These are phyloP conservation scores for Erinaceus europaeus DNA, from an alignment of 2,113 vertebrate genomes.

Conservation along the genomic window DNA sequence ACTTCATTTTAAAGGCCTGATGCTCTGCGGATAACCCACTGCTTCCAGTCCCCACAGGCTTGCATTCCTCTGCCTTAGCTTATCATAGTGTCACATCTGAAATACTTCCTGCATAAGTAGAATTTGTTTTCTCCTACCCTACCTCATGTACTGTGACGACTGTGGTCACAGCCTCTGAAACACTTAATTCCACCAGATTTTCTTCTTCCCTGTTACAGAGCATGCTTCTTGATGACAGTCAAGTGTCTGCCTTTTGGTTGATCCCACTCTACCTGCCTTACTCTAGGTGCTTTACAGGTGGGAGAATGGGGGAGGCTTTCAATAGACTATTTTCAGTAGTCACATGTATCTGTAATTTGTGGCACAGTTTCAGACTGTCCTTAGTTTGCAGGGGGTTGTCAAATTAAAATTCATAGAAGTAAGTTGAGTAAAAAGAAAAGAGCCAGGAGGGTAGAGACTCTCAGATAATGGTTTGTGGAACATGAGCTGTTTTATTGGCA, in stretches of 20 bases:
- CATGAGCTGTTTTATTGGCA: neutral
- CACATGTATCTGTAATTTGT: neutral
- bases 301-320: neutral
- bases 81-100: neutral
- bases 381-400: neutral
- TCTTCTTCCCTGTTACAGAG: neutral
- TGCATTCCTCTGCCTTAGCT: neutral
- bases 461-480: neutral
- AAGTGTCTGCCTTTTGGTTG: neutral
- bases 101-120: neutral
- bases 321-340: neutral
- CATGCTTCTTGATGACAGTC: neutral
- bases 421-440: neutral
- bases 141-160: neutral
- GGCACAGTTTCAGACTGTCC: neutral
- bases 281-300: neutral
- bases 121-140: neutral
- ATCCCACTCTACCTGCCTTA: neutral
- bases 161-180: neutral
- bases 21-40: neutral
- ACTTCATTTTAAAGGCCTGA: neutral
- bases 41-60: neutral
- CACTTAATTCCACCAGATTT: neutral
- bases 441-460: neutral
- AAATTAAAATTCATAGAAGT: neutral